These are phyloP conservation scores for Collichthys lucidus DNA, from an alignment of 2,113 vertebrate genomes.

Conservation along the genomic window DNA sequence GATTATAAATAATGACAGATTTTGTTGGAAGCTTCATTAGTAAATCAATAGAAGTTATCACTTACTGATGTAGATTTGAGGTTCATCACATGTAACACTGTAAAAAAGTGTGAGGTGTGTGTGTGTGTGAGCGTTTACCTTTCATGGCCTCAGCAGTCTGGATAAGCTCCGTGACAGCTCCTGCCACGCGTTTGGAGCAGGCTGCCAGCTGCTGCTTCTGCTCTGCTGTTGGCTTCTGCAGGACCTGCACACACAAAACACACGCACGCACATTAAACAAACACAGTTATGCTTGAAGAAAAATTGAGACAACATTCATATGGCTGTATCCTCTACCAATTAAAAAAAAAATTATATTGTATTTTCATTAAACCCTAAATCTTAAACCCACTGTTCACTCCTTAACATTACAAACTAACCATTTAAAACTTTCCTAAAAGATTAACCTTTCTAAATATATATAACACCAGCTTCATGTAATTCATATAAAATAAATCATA, in stretches of 20 bases:
- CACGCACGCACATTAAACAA: not conserved
- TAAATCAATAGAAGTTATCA: not conserved
- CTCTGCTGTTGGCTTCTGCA: conserved; percentile 93
- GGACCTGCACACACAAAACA: conserved; percentile 82
- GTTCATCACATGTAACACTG: not conserved
- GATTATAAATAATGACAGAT: conserved; percentile 6
- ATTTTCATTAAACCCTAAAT: no score
- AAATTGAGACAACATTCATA: not conserved
- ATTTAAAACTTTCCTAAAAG: not conserved
- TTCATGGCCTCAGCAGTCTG: conserved; percentile 98
- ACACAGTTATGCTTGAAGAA: not conserved
- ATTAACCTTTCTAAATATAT: not conserved
- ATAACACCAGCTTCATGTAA: not conserved
- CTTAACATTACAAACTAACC: no score
- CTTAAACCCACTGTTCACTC: no score
- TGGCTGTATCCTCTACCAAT: not conserved
- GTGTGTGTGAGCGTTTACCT: conserved; percentile 79
- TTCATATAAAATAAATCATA: not conserved
- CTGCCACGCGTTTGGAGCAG: conserved; percentile 92
- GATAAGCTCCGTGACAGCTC: conserved; percentile 97
- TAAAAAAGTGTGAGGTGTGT: conserved; percentile 2
- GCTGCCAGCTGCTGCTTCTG: conserved; percentile 91
- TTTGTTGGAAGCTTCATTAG: conserved; percentile 20
- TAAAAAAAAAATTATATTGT: no score
- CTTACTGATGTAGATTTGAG: not conserved